Percentiles rank a stretch among this genome's conserved stretches.
phyloP scores from a whole-genome alignment of 2,888 invertebrate genomes.

The Lacanobia wlatinum region DNA sequence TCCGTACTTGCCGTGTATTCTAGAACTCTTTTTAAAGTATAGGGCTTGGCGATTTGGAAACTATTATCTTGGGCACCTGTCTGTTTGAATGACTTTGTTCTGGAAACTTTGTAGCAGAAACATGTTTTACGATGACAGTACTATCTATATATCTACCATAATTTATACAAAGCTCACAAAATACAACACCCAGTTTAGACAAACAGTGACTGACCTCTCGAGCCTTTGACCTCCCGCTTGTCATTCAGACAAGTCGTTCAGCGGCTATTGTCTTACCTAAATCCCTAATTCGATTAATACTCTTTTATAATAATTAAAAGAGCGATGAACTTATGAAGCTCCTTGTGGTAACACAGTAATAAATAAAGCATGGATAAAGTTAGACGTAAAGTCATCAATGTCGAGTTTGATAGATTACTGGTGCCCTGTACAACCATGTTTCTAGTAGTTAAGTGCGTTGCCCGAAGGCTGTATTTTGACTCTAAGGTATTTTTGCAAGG shows the following conservation, averaged over 20 bases:
- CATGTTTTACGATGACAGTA: too few relatives aligned
- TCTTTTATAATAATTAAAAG: not conserved
- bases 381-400: constrained; percentile 25
- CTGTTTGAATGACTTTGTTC: too few relatives aligned
- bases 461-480: constrained; percentile 9
- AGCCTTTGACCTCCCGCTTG: constrained; percentile 20
- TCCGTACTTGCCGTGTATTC: too few relatives aligned
- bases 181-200: not conserved
- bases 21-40: too few relatives aligned
- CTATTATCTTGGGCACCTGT: too few relatives aligned
- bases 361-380: not conserved
- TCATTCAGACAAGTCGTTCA: constrained; percentile 7
- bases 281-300: not conserved
- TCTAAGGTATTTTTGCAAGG: not conserved
- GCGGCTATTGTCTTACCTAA: constrained; percentile 9
- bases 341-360: not conserved
- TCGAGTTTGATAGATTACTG: constrained; percentile 28
- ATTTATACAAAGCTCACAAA: not conserved
- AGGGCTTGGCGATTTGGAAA: too few relatives aligned
- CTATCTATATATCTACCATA: too few relatives aligned
- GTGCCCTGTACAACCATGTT: not conserved
- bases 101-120: too few relatives aligned
- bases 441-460: not conserved
- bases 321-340: not conserved
- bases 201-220: constrained; percentile 4